Base-by-base conservation (phyloP, 2,113 vertebrate species). In the Zosterops borbonicus region DNA sequence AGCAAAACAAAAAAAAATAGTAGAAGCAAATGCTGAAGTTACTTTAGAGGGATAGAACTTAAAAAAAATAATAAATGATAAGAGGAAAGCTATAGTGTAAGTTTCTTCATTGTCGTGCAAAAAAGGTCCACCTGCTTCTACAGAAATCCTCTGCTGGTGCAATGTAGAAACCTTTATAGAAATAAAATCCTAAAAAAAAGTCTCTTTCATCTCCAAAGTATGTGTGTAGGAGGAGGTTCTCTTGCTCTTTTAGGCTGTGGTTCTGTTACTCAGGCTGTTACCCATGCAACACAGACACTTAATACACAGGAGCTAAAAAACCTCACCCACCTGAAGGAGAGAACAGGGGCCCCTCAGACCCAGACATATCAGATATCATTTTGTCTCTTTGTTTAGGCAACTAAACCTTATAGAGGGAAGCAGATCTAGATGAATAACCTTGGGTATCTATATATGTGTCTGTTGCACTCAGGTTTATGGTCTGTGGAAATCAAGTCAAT, bases 401-500 rank as follows among this genome's bases (percentile, higher is more conserved):
- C 6, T 55, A 25, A 63, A 24, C 11, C 35, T 68, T 42, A 59
- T 9, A 83, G 35, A 73, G 21, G 8, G 11, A 69, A 56, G 35
- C 3, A 80, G 69, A 47, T 28, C 18, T 17, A 44, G 49, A 24
- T 29, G 6, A 83, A 39, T 10, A 39, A 39, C 5, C 9, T 60
- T 47, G 11, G 4, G 2, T 53, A 11, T 12, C 8, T 27, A 0
- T 25, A 2, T 10, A 3, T 23, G 4, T 8, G 33, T 71, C 25
- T 3, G 4, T 8, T 55, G 15, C 65, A 47, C 27, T 59, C 78
- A 46, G 37, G 28, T 28, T 39, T 64, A 9, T 12, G 18, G 9
- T 29, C 46, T 65, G 13, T 53, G n/a, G 14, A 23, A 18, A 31
- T 56, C 35, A 29, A 25, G 12, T 29, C 39, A 35, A 21, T 10